Base-by-base conservation (phyloP, 2,113 vertebrate species). In the Crotalus helleri region DNA sequence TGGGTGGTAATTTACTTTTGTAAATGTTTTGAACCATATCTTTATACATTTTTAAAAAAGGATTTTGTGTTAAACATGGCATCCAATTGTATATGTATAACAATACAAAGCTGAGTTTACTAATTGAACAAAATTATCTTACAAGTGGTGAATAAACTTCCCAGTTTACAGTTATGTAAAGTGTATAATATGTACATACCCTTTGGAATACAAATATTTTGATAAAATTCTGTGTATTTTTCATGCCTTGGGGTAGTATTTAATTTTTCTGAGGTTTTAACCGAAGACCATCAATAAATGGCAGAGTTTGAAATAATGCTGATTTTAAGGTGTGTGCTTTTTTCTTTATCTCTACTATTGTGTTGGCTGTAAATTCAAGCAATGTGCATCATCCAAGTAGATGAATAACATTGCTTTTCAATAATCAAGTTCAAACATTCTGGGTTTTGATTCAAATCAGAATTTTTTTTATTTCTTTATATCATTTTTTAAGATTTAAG, bases 101-200 rank as follows among this genome's bases (percentile, higher is more conserved):
- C 55, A 89, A 92, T 54, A 54, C 94, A 29, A 94, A 96, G 93
- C 96, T 97, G 94, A 93, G 59, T 95, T 97, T 97, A 96, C 94
- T 94, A 96, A 85, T 96, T 96, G 95, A 96, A 96, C 96, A 96
- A 96, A 95, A 97, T 97, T 96, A 97, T 90, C 91, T 97, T 97
- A 95, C 98, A 96, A 98, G 95, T 97, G 57, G 55, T 46, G 55
- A 96, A 95, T 92, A 91, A 92, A 12, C 87, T 95, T 94, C 11
- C 92, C 92, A 96, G 95, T 96, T 96, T 90, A 93, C 97, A 97
- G 97, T 94, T 96, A 97, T 97, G 97, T 98, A 98, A 98, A 98
- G 97, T 98, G 98, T 98, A 98, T 98, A 92, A 97, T 98, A 98
- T 98, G 98, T 98, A 98, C 94, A 98, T 98, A 98, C 97, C 97